Evolutionary conservation across 2,113 vertebrate species (phyloP).

Genomic region (Sorex araneus): DNA sequence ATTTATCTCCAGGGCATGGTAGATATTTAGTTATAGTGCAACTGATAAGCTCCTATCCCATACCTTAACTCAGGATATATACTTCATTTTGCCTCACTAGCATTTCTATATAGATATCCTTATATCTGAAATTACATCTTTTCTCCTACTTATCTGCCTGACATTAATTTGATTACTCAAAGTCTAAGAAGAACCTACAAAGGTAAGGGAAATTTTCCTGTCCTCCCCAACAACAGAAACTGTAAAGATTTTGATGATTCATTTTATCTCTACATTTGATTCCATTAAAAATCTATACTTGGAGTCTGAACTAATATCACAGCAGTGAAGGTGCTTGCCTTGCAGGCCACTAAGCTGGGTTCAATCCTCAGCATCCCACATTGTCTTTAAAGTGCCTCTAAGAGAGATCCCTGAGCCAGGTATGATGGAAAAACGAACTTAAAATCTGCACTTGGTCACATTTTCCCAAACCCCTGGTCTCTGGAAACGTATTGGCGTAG

Average conservation of each 20-base stretch:
- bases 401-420: too few species aligned
- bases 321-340: too few species aligned
- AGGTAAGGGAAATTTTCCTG: background rate
- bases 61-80: background rate
- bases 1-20: background rate
- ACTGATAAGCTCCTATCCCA: background rate
- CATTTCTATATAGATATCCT: background rate
- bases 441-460: background rate
- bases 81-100: background rate
- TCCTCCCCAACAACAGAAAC: background rate
- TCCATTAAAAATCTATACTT: background rate
- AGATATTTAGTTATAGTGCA: background rate
- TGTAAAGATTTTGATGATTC: constrained; percentile 14
- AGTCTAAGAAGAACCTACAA: background rate
- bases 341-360: too few species aligned
- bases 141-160: background rate
- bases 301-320: too few species aligned
- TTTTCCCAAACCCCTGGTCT: background rate
- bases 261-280: constrained; percentile 6
- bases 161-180: background rate
- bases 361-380: too few species aligned
- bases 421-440: too few species aligned
- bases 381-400: too few species aligned
- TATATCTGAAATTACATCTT: background rate
- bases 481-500: background rate